A percentile compares a stretch with the other conserved stretches of the same genome.
Conservation (phyloP, 2,113 vertebrate species). For the Sphyrna mokarran region DNA sequence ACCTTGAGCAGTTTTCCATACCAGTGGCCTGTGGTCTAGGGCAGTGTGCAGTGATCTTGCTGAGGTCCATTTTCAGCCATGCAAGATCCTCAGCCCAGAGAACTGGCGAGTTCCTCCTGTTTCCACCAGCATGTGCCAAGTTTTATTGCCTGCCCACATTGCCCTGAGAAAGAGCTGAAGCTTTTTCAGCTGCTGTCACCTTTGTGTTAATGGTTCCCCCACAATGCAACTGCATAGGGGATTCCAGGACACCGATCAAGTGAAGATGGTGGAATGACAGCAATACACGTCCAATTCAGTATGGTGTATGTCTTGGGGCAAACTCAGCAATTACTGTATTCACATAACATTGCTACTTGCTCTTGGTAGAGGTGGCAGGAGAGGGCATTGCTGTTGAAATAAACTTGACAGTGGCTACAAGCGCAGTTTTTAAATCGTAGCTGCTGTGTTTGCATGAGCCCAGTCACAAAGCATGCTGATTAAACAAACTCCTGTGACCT, state of each 20-base stretch:
- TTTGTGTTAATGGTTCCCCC: background rate
- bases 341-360: background rate
- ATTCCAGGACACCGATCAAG: background rate
- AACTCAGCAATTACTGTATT: background rate
- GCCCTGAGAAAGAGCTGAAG: background rate
- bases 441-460: background rate
- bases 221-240: background rate
- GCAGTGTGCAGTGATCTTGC: background rate
- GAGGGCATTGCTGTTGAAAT: background rate
- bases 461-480: background rate
- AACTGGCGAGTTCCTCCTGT: background rate
- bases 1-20: background rate
- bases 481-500: background rate
- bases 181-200: background rate
- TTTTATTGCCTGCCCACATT: background rate
- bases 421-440: background rate
- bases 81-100: background rate
- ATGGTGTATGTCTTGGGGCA: background rate
- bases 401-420: background rate
- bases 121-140: background rate
- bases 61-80: background rate
- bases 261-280: background rate
- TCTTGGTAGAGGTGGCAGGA: background rate
- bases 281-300: background rate
- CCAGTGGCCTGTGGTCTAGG: background rate